A percentile compares a stretch with the other conserved stretches of the same genome.
phyloP scores from a whole-genome alignment of 2,113 vertebrate species.

The Rhinoptilus africanus region DNA sequence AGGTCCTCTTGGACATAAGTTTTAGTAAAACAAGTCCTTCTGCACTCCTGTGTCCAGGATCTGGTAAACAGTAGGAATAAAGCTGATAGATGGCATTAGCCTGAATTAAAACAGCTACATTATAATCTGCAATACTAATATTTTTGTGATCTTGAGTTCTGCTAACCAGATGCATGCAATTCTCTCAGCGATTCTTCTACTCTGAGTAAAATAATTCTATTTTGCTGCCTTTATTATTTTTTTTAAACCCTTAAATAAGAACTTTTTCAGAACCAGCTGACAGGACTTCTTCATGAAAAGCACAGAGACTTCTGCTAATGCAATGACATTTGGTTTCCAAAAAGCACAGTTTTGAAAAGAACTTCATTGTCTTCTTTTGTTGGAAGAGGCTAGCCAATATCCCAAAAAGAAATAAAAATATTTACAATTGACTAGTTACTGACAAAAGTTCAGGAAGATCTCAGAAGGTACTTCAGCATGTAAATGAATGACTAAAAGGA shows the following conservation, averaged over 20 bases:
- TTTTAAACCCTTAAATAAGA: conserved; percentile 19
- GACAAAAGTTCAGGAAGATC: conserved; percentile 21
- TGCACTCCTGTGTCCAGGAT: conserved; percentile 24
- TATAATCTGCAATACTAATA: conserved; percentile 32
- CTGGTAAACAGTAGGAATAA: conserved; percentile 68
- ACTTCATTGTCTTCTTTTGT: neutral
- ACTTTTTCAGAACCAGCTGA: conserved; percentile 67
- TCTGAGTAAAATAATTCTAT: conserved; percentile 48
- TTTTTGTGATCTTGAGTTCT: conserved; percentile 62
- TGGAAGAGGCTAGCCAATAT: neutral
- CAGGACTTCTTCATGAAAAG: conserved; percentile 48
- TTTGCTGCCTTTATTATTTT: neutral
- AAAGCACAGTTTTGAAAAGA: conserved; percentile 47
- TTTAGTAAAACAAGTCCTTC: conserved; percentile 32
- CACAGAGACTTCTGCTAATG: conserved; percentile 29
- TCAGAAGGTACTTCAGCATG: conserved; percentile 39
- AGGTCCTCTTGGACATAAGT: conserved; percentile 27
- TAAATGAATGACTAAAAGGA: conserved; percentile 40
- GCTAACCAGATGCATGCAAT: conserved; percentile 60
- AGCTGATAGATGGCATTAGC: conserved; percentile 54
- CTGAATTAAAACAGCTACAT: conserved; percentile 47
- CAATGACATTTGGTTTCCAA: conserved; percentile 49
- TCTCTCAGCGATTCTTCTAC: conserved; percentile 28
- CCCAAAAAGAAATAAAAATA: conserved; percentile 33
- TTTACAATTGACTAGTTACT: conserved; percentile 49